Percentiles rank a stretch among this genome's conserved stretches.
phyloP scores from a whole-genome alignment of 1,140 invertebrate species.

The Drosophila pachea region DNA sequence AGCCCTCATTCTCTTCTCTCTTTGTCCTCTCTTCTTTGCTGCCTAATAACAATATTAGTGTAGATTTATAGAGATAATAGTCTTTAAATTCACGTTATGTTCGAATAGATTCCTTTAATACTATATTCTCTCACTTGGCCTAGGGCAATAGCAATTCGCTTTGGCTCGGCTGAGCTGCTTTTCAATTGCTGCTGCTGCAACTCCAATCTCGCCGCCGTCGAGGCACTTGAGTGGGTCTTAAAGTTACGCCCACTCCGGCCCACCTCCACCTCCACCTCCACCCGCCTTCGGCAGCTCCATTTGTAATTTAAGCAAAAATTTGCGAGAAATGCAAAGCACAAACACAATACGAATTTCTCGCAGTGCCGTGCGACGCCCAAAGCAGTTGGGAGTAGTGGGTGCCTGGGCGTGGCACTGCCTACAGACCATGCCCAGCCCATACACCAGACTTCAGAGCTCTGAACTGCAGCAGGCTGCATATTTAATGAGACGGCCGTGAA shows the following conservation, averaged over 20 bases:
- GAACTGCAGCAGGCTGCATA: slow-evolving; percentile 17
- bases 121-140: neutral
- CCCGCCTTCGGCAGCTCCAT: no score
- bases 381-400: neutral
- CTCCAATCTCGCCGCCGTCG: slow-evolving; percentile 9
- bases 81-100: no score
- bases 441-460: slow-evolving; percentile 54
- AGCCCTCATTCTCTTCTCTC: no score
- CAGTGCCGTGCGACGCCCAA: slow-evolving; percentile 27
- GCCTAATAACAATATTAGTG: no score
- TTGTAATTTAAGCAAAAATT: neutral
- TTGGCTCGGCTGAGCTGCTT: no score
- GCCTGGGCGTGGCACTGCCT: neutral
- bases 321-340: neutral
- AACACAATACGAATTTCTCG: slow-evolving; percentile 29
- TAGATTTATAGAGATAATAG: no score
- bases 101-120: no score
- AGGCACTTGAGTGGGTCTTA: slow-evolving; percentile 58
- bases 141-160: slow-evolving; percentile 19
- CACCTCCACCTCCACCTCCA: no score
- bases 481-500: slow-evolving; percentile 24
- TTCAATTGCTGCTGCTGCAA: slow-evolving; percentile 23
- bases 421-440: slow-evolving; percentile 18
- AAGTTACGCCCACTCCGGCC: slow-evolving; percentile 14
- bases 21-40: no score